phyloP scores from a whole-genome alignment of 2,888 invertebrate genomes.

The Sialis fuliginosa region DNA sequence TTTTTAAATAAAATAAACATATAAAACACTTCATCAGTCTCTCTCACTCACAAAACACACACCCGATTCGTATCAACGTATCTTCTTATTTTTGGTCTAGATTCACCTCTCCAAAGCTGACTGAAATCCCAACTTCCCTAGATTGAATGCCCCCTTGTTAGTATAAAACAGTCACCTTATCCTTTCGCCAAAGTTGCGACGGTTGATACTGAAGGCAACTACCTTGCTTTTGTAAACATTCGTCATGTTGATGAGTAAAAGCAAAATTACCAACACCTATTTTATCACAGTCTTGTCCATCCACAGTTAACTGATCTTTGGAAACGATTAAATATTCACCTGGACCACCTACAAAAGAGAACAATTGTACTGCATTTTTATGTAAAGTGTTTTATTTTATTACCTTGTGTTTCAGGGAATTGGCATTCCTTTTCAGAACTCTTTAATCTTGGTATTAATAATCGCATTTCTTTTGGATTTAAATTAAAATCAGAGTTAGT shows the following conservation, averaged over 20 bases:
- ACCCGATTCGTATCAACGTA: too few relatives aligned
- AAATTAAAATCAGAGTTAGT: neutral
- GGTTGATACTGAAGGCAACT: constrained; percentile 23
- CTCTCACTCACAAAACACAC: too few relatives aligned
- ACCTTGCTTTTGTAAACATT: constrained; percentile 21
- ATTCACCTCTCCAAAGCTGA: too few relatives aligned
- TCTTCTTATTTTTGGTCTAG: too few relatives aligned
- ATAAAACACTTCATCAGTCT: too few relatives aligned
- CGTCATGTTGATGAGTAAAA: constrained; percentile 27
- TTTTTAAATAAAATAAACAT: too few relatives aligned
- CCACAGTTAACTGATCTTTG: constrained; percentile 20
- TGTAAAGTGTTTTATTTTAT: neutral
- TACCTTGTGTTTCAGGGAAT: neutral
- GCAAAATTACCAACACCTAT: constrained; percentile 31
- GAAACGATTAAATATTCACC: constrained; percentile 28
- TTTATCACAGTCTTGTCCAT: constrained; percentile 29
- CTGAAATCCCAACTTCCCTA: too few relatives aligned
- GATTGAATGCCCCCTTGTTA: too few relatives aligned
- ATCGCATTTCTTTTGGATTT: neutral
- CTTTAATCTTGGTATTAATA: neutral
- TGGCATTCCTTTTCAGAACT: neutral
- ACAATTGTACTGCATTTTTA: neutral
- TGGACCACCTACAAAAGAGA: constrained; percentile 18
- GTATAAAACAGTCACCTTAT: too few relatives aligned
- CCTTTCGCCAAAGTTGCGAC: constrained; percentile 19